Conservation (phyloP, 2,797 vertebrate species). For the Rhinatrema bivittatum region DNA sequence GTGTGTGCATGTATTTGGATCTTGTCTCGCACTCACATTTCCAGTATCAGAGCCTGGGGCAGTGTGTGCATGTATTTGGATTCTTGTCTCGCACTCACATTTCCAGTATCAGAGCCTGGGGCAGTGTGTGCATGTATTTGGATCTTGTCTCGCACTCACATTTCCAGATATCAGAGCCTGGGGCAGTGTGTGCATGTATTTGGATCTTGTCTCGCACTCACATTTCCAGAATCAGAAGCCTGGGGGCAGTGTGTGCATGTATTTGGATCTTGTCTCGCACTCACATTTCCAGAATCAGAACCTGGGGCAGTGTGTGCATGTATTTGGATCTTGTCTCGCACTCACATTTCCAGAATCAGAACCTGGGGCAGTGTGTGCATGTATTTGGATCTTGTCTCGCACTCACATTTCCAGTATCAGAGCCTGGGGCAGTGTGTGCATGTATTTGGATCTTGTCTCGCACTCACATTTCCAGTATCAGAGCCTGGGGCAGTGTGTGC, state of each 20-base stretch:
- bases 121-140: not conserved
- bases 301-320: not conserved
- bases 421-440: not conserved
- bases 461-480: not conserved
- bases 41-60: not conserved
- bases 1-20: not conserved
- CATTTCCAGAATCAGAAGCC: not conserved
- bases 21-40: not conserved
- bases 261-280: not conserved
- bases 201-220: not conserved
- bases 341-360: not conserved
- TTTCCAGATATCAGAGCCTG: not conserved
- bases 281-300: not conserved
- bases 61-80: not conserved
- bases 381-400: not conserved
- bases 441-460: not conserved
- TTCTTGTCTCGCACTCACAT: not conserved
- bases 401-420: not conserved
- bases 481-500: not conserved
- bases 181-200: slow-evolving; percentile 1
- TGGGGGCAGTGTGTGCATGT: not conserved
- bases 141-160: not conserved
- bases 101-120: not conserved
- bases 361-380: not conserved
- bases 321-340: not conserved